Evolutionary conservation across 2,113 vertebrate genomes (phyloP), one percentile per base, ranked within the genome.

Genomic region (Bufo bufo): DNA sequence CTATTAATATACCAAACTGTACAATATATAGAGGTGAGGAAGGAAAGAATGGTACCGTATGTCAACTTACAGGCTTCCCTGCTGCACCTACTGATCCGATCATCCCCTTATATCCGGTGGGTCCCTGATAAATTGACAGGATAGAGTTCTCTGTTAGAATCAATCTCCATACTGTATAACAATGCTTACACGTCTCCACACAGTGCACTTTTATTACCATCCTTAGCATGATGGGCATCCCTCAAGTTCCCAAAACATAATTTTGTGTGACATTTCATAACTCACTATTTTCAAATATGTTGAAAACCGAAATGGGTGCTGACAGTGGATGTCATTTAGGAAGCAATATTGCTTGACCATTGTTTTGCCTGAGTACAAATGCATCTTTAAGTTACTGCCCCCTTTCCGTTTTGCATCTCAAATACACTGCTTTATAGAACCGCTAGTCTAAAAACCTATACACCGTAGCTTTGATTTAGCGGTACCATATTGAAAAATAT

Each of bases 101-200:
- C 93, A 98, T 98, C 80, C 98, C 98, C 94, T 99, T 99, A 92
- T 99, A 99, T 1, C 98, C 98, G 78, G 84, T 93, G 71, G 97
- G 97, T 77, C 98, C 98, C 98, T 99, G 90, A 0, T 6, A 87
- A 23, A 74, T 47, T 45, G 3, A 52, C 3, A 80, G 10, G n/a
- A 78, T 69, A 69, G 19, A 58, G 23, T 56, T 11, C 45, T 47
- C 58, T 61, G 33, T 81, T 81, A 81, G 43, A 81, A 83, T 83
- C 45, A 50, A 59, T 59, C 12, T 43, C 23, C 43, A n/a, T 11
- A 4, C 47, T 75, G 47, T 43, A 17, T 80, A 23, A 54, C 47
- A 54, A 52, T 52, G 11, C 13, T 33, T 65, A 20, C 66, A 2
- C 50, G 19, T 49, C 45, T 75, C 47, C 45, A 75, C 7, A 50